Conservation (phyloP, 2,113 vertebrate genomes). For the Cyrtonyx montezumae region DNA sequence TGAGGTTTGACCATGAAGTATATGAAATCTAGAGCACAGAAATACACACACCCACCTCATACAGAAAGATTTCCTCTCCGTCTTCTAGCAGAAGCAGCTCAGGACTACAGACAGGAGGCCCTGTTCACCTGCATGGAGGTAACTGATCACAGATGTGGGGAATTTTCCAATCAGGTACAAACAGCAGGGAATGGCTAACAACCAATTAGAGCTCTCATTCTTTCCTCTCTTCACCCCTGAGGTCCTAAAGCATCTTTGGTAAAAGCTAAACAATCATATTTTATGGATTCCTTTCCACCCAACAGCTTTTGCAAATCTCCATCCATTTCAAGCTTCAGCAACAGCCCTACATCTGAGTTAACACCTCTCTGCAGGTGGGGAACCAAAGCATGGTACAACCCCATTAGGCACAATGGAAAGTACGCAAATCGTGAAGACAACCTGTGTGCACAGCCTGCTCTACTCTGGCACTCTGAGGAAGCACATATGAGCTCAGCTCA, state of each 20-base stretch:
- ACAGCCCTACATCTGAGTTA: neutral
- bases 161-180: neutral
- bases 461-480: neutral
- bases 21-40: neutral
- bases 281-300: neutral
- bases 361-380: neutral
- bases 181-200: neutral
- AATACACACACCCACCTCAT: neutral
- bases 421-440: neutral
- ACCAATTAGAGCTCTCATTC: neutral
- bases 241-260: neutral
- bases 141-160: neutral
- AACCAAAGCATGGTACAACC: neutral
- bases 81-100: neutral
- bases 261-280: neutral
- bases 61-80: neutral
- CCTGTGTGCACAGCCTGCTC: neutral
- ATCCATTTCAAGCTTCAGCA: neutral
- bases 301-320: neutral
- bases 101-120: neutral
- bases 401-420: neutral
- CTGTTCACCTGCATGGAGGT: neutral
- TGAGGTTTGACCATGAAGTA: neutral
- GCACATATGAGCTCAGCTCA: neutral
- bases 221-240: neutral